Base-by-base conservation (phyloP, 2,888 invertebrate species). In the Orchesellides sinensis region DNA sequence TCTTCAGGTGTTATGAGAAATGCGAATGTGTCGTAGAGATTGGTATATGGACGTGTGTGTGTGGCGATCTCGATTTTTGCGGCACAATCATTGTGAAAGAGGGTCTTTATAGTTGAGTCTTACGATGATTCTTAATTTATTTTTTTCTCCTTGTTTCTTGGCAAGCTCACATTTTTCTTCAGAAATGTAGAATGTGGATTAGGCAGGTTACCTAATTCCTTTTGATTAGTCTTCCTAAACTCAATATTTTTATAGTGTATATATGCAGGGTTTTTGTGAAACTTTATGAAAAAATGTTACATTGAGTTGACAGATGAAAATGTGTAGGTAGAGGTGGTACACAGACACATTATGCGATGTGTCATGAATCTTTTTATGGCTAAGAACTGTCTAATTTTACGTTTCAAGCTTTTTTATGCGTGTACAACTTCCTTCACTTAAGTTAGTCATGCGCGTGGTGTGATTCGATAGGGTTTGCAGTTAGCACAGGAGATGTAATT, bases 341-440 rank as follows among this genome's bases (percentile, higher is more conserved):
- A 59, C 17, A 14, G 27, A 45, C 21, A 25, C 4, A 12, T 65
- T 52, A 35, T 27, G 29, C n/a, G 27, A 19, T 61, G 52, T 74
- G 52, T 74, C 74, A 74, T 74, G 29, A 72, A 25, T 65, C 32
- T 61, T 65, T 66, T 74, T 74, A 74, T 73, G n/a, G 63, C 23
- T 35, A 32, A 49, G 8, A 65, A 52, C 65, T 56, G 69, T 74
- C 74, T 65, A 65, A 52, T 74, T 75, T 63, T 63, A 70, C 56
- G 72, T 61, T 70, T 70, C n/a, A n/a, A n/a, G n/a, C n/a, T 35
- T 66, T 47, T 73, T 75, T 66, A 75, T 40, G 40, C 40, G 10
- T 40, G 32, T 40, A 40, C 56, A 66, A 66, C 75, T 75, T 75
- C 75, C 75, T 75, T 66, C 52, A n/a, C n/a, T 40, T 40, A 66